These are phyloP conservation scores for Operophtera brumata DNA, from an alignment of 2,888 invertebrate genomes.

Conservation along the genomic window DNA sequence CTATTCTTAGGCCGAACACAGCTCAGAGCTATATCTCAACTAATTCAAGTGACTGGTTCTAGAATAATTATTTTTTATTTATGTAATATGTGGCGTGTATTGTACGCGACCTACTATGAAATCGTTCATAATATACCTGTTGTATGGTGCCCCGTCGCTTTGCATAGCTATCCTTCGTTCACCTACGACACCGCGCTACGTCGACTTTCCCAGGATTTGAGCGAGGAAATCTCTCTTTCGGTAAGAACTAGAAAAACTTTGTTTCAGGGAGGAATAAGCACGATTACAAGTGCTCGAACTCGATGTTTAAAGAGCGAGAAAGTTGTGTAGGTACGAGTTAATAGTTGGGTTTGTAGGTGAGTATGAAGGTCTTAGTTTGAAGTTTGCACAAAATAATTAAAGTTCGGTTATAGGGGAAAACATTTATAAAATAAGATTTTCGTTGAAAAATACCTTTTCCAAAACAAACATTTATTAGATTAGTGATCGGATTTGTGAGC, in stretches of 20 bases:
- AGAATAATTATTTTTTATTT: too few relatives aligned
- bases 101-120: too few relatives aligned
- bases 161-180: background rate
- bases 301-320: background rate
- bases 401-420: too few relatives aligned
- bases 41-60: background rate
- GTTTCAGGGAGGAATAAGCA: slow-evolving; percentile 33
- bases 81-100: too few relatives aligned
- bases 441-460: too few relatives aligned
- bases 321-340: background rate
- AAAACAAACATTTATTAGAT: too few relatives aligned
- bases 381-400: too few relatives aligned
- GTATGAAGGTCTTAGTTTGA: too few relatives aligned
- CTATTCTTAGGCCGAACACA: too few relatives aligned
- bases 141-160: background rate
- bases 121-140: too few relatives aligned
- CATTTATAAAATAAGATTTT: too few relatives aligned
- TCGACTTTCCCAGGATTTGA: slow-evolving; percentile 37
- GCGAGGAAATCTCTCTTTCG: slow-evolving; percentile 33
- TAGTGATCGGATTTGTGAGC: too few relatives aligned
- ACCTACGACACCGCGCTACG: slow-evolving; percentile 28
- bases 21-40: background rate
- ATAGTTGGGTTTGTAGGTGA: background rate
- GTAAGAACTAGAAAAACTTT: slow-evolving; percentile 42
- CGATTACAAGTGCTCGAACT: slow-evolving; percentile 15